Evolutionary conservation across 2,797 vertebrate species (phyloP).

Genomic region (Catharus ustulatus): DNA sequence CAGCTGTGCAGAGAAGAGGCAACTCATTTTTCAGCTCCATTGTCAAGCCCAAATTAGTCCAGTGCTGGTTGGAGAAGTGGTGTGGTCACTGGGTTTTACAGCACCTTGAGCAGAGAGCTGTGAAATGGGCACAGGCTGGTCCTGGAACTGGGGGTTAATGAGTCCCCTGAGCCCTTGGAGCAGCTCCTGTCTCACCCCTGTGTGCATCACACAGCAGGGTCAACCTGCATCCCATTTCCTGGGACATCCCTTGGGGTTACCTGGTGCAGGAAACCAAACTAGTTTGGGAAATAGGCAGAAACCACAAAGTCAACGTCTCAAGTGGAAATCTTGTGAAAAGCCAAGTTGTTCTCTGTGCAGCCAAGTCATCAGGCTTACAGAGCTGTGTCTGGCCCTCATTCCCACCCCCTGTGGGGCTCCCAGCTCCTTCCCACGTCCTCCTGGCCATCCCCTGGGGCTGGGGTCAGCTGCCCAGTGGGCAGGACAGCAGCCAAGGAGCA

Average conservation of each 20-base stretch:
- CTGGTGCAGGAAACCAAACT: background rate
- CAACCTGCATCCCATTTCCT: background rate
- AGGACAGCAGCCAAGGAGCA: background rate
- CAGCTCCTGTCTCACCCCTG: background rate
- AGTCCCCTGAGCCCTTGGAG: background rate
- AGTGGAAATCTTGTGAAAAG: background rate
- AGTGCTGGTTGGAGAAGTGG: background rate
- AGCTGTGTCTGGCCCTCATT: background rate
- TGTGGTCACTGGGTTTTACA: background rate
- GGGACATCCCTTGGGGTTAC: background rate
- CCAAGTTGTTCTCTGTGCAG: background rate
- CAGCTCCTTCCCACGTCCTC: conserved; percentile 36
- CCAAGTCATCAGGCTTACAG: background rate
- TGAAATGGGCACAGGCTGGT: background rate
- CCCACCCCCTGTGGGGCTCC: background rate
- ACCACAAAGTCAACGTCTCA: background rate
- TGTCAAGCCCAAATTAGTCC: background rate
- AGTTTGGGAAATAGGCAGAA: background rate
- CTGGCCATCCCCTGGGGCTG: background rate
- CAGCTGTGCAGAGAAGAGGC: conserved; percentile 25
- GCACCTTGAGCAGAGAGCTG: background rate
- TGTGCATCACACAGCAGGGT: background rate
- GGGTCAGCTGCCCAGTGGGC: background rate
- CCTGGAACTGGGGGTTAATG: background rate
- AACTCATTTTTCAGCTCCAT: conserved; percentile 27